These are phyloP conservation scores for Apodemia mormo DNA, from an alignment of 2,888 invertebrate genomes.

Conservation along the genomic window DNA sequence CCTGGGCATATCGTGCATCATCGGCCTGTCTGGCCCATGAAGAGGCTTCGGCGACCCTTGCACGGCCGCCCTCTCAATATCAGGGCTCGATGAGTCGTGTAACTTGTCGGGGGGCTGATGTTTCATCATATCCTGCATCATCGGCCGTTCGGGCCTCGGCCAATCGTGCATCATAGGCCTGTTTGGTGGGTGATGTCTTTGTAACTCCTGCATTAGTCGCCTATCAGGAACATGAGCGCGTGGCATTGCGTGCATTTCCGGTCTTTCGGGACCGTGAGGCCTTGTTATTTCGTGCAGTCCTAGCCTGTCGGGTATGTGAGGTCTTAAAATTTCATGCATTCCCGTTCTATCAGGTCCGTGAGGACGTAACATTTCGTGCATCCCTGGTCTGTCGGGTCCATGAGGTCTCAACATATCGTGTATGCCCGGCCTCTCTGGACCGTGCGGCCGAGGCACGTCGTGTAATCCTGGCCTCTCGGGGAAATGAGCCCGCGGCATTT, in stretches of 20 bases:
- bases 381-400: constrained; percentile 20
- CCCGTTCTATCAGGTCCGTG: constrained; percentile 21
- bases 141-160: constrained; percentile 26
- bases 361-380: constrained; percentile 25
- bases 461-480: constrained; percentile 26
- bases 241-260: constrained; percentile 30
- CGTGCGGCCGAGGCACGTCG: constrained; percentile 30
- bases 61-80: neutral
- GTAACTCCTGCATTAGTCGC: constrained; percentile 30
- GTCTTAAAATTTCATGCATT: constrained; percentile 26
- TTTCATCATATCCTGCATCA: constrained; percentile 27
- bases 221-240: constrained; percentile 25
- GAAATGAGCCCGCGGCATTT: constrained; percentile 12
- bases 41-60: constrained; percentile 26
- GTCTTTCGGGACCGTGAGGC: constrained; percentile 21
- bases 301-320: constrained; percentile 21
- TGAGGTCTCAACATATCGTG: constrained; percentile 14
- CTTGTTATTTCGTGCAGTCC: constrained; percentile 26
- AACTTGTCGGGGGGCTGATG: constrained; percentile 3
- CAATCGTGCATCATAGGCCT: constrained; percentile 31
- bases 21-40: constrained; percentile 24
- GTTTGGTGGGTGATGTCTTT: constrained; percentile 22
- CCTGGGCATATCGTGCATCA: constrained; percentile 35
- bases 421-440: constrained; percentile 25
- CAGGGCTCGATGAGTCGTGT: neutral